Base-by-base conservation (phyloP, 2,797 vertebrate genomes). In the Xiphophorus birchmanni region DNA sequence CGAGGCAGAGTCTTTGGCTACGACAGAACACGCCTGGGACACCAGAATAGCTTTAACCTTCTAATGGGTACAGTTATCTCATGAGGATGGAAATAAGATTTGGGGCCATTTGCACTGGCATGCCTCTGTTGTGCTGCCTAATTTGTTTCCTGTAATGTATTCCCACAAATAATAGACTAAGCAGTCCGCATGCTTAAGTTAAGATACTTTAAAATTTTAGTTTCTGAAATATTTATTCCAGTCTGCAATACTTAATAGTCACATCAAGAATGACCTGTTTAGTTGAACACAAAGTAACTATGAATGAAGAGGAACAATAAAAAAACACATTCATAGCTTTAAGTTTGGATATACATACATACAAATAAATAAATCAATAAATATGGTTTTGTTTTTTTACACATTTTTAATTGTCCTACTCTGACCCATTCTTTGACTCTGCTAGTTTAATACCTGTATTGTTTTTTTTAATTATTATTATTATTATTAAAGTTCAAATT, bases 111-210 rank as follows among this genome's bases (percentile, higher is more conserved):
- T 93, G 84, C 83, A 63, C 76, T 86, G 89, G 86, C 85, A 88
- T 91, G 90, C 87, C 82, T 87, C 84, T 89, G 87, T 89, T 88
- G 76, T 84, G 90, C 88, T 89, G 88, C 90, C 84, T 92, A 88
- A 92, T 93, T 93, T 94, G 86, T 92, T 93, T 93, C 87, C 84
- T 82, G 82, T 91, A 90, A 92, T 91, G 65, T 89, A 91, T 93
- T 91, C 89, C 79, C 84, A 44, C 45, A 78, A 77, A 83, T 84
- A 83, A 77, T 86, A 88, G 42, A 87, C 83, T 56, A 78, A 82
- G 75, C 82, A 81, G 82, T 76, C 40, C 32, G 72, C 75, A 80
- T 80, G 74, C 78, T 67, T 44, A 69, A 74, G 29, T 71, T 84
- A 29, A 75, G 78, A 88, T 87, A 86, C 80, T 83, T 78, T 78